Evolutionary conservation across 2,113 vertebrate genomes (phyloP).

Genomic region (Chaetops frenatus): DNA sequence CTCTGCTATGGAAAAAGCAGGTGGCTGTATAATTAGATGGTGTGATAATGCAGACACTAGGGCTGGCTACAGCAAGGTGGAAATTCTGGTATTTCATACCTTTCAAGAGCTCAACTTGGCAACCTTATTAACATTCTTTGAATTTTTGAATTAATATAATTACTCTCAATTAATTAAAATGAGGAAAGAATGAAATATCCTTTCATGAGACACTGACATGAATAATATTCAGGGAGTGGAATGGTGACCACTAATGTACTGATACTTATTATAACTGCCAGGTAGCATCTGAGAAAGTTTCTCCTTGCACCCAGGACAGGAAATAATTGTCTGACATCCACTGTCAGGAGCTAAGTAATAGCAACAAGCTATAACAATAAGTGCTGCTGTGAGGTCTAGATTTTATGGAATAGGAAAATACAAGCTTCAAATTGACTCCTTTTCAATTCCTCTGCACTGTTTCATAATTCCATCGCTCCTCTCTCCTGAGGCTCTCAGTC

Average conservation of each 20-base stretch:
- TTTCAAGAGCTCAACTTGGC: background rate
- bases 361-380: background rate
- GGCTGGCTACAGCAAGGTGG: background rate
- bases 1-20: background rate
- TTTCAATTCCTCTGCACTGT: background rate
- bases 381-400: background rate
- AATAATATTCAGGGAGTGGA: background rate
- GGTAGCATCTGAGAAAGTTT: background rate
- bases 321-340: background rate
- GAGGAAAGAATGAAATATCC: background rate
- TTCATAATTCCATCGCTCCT: background rate
- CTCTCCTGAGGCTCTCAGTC: background rate
- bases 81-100: constrained; percentile 1
- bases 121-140: background rate
- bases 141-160: background rate
- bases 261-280: background rate
- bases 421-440: background rate
- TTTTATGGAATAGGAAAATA: background rate
- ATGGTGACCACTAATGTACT: background rate
- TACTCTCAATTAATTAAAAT: constrained; percentile 25
- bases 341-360: background rate
- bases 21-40: background rate
- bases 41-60: background rate
- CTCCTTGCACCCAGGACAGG: background rate
- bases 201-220: background rate